phyloP scores from a whole-genome alignment of 2,888 invertebrate species.

The Augochlorella aurata region DNA sequence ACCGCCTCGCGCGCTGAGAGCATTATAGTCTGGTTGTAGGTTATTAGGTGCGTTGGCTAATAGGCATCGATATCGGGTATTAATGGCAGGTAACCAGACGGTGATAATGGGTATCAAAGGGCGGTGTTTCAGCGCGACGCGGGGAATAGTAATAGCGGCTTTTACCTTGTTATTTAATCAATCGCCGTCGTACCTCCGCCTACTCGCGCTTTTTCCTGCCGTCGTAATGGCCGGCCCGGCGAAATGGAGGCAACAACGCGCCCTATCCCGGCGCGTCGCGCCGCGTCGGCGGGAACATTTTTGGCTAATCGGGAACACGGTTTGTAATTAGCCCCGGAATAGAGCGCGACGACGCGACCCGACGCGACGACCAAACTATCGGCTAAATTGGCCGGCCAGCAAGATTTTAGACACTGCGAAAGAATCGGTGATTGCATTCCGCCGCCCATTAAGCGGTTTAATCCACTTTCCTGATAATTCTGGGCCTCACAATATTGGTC shows the following conservation, averaged over 20 bases:
- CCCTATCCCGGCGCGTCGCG: background rate
- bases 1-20: conserved; percentile 65
- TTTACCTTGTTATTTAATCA: conserved; percentile 63
- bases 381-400: background rate
- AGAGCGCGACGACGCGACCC: background rate
- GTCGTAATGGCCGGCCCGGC: conserved; percentile 6
- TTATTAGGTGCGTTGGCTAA: conserved; percentile 70
- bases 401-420: conserved; percentile 3
- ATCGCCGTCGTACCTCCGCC: conserved; percentile 23
- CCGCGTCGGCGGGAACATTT: background rate
- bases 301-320: conserved; percentile 7
- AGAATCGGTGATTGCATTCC: conserved; percentile 7
- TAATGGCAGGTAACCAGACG: conserved; percentile 70
- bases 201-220: conserved; percentile 12
- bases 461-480: background rate
- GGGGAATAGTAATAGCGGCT: conserved; percentile 61
- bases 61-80: conserved; percentile 70
- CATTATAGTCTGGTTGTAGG: conserved; percentile 71
- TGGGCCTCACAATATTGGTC: background rate
- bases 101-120: conserved; percentile 71
- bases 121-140: conserved; percentile 62
- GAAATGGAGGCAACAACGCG: background rate
- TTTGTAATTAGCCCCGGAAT: conserved; percentile 7
- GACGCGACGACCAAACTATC: background rate
- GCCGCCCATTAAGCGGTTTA: background rate